Percentiles rank a stretch among this genome's conserved stretches.
Conservation (phyloP, 2,797 vertebrate genomes). For the Margarornis squamiger region DNA sequence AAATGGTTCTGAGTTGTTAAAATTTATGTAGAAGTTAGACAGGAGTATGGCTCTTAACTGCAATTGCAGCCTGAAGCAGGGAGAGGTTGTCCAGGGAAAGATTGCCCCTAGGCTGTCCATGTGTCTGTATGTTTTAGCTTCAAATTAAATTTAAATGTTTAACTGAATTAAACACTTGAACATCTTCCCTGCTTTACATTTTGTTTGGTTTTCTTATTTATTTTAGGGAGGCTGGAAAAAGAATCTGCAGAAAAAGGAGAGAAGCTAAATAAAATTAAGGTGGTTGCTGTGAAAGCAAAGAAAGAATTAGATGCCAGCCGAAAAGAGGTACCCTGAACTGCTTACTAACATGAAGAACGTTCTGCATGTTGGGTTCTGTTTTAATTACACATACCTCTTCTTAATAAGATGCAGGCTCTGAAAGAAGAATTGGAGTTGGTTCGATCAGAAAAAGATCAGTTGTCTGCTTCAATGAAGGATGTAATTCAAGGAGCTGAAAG, state of each 20-base stretch:
- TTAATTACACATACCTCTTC: not conserved
- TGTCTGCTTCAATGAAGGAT: slow-evolving; percentile 88
- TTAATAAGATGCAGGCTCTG: slow-evolving; percentile 73
- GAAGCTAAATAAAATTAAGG: slow-evolving; percentile 92
- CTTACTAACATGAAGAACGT: not conserved
- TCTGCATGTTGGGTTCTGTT: not conserved
- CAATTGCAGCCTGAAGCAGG: not conserved
- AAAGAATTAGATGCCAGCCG: slow-evolving; percentile 90
- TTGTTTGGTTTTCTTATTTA: not conserved
- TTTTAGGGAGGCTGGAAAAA: slow-evolving; percentile 80
- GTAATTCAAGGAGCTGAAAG: slow-evolving; percentile 92
- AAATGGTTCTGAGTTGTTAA: not conserved
- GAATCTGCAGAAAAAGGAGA: slow-evolving; percentile 87
- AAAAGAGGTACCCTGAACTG: slow-evolving; percentile 85
- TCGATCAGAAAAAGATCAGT: slow-evolving; percentile 82
- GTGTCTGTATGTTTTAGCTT: not conserved
- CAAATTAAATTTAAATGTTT: not conserved
- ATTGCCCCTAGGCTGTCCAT: not conserved
- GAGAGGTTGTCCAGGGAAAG: not conserved
- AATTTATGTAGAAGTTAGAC: not conserved
- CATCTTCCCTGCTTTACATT: not conserved
- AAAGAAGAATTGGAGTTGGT: slow-evolving; percentile 83
- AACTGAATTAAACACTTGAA: not conserved
- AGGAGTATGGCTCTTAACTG: not conserved
- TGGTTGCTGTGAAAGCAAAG: slow-evolving; percentile 94